Evolutionary conservation across 1,140 invertebrate species (phyloP), one percentile per base, ranked within the genome.

Genomic region (Pteromalus puparum): DNA sequence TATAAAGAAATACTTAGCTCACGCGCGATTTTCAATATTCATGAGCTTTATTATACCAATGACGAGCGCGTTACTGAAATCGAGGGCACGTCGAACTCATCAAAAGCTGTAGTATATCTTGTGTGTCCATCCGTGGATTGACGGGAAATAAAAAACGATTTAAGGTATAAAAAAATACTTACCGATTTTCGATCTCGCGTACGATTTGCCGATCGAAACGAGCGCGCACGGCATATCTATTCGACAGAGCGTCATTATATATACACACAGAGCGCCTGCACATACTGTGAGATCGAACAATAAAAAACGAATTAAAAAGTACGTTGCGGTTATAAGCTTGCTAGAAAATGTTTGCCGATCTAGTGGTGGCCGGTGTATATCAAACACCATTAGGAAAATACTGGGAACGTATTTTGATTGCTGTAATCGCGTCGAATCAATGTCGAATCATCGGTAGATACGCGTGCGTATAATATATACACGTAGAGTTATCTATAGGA

Each of bases 1-100:
- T 38, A 67, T 79, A 15, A 79, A 79, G 53, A 79, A 79, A 42
- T 38, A 79, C 61, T 67, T 67, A 79, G 30, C 13, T 53, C 18
- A 21, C 6, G 21, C 18, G 30, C 6, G 5, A 61, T 61, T 61
- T 61, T 61, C 21, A 61, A n/a, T 61, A 21, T 61, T 61, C 53
- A 18, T n/a, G 6, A 21, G 53, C 48, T 53, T 53, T n/a, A 61
- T 61, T 0, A 5, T 21, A 21, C 7, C 7, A 21, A 21, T 9
- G 53, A 53, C 13, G 13, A 53, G 3, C 12, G 5, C 48, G 48
- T 18, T 53, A 53, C 53, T n/a, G 21, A 61, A n/a, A 61, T 61
- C 53, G 53, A 61, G 53, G 53, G 21, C 53, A 61, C 18, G 48
- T 53, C 48, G 48, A 61, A 21, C 6, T n/a, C 53, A 6, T 61